These are phyloP conservation scores for Limnephilus rhombicus DNA, from an alignment of 2,888 invertebrate genomes.

Conservation along the genomic window DNA sequence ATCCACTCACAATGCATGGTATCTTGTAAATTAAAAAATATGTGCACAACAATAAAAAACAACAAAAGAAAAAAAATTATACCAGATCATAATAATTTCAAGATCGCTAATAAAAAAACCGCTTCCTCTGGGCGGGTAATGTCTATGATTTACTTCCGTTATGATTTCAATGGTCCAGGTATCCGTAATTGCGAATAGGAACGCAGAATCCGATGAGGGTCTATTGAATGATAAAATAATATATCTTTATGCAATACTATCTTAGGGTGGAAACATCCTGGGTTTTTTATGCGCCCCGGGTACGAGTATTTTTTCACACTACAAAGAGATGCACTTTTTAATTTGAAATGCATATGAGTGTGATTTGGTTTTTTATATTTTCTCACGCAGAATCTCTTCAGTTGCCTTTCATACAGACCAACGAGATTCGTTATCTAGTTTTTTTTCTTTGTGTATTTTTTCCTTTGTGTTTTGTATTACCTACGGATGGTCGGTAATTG, in stretches of 20 bases:
- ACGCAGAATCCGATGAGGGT: slow-evolving; percentile 50
- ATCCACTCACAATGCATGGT: not conserved
- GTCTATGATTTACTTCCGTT: slow-evolving; percentile 66
- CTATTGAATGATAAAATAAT: slow-evolving; percentile 55
- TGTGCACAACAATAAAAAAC: not conserved
- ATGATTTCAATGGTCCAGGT: slow-evolving; percentile 55
- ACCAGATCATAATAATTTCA: slow-evolving; percentile 10
- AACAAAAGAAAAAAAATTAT: slow-evolving; percentile 19
- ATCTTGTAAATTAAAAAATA: not conserved
- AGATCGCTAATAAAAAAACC: slow-evolving; percentile 22
- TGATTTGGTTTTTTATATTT: slow-evolving; percentile 63
- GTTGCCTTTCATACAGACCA: slow-evolving; percentile 13
- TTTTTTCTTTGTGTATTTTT: slow-evolving; percentile 35
- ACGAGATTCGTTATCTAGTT: slow-evolving; percentile 48
- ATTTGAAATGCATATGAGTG: slow-evolving; percentile 64
- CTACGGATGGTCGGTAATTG: slow-evolving; percentile 40
- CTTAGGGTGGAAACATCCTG: slow-evolving; percentile 62
- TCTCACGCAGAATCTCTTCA: slow-evolving; percentile 60
- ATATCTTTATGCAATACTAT: slow-evolving; percentile 46
- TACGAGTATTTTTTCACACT: slow-evolving; percentile 54
- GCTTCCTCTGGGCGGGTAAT: slow-evolving; percentile 37
- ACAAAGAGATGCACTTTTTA: slow-evolving; percentile 61
- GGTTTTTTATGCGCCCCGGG: slow-evolving; percentile 52
- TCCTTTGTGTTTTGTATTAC: slow-evolving; percentile 29
- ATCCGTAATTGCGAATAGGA: slow-evolving; percentile 61